Conservation (phyloP, 2,113 vertebrate genomes). For the Chlorodrepanis virens region DNA sequence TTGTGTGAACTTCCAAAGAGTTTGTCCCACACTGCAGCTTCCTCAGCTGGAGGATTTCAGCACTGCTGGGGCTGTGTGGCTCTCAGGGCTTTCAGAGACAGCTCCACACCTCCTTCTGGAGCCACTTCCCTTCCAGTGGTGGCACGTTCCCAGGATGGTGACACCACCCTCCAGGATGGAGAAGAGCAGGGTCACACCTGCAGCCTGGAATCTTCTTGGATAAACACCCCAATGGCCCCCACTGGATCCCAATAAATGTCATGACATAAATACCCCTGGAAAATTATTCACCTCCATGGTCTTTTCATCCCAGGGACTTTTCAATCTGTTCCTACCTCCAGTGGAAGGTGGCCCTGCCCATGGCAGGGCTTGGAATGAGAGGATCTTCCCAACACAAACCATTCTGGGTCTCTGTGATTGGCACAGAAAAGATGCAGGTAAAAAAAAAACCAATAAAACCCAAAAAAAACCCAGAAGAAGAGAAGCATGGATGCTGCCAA, state of each 20-base stretch:
- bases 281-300: background rate
- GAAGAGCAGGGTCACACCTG: background rate
- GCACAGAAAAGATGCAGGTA: fast-evolving
- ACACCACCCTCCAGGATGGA: background rate
- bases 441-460: background rate
- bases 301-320: background rate
- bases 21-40: background rate
- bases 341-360: background rate
- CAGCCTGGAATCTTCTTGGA: background rate
- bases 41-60: background rate
- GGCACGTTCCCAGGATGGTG: background rate
- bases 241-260: too few species aligned
- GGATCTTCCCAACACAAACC: background rate
- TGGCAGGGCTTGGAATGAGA: background rate
- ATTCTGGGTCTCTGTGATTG: background rate
- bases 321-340: background rate
- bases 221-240: background rate
- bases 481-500: background rate
- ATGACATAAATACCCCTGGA: fast-evolving
- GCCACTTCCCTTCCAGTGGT: background rate
- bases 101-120: background rate
- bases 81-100: background rate
- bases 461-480: background rate
- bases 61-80: background rate
- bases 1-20: background rate